phyloP scores from a whole-genome alignment of 2,113 vertebrate genomes.

The Phalacrocorax brasilianus region DNA sequence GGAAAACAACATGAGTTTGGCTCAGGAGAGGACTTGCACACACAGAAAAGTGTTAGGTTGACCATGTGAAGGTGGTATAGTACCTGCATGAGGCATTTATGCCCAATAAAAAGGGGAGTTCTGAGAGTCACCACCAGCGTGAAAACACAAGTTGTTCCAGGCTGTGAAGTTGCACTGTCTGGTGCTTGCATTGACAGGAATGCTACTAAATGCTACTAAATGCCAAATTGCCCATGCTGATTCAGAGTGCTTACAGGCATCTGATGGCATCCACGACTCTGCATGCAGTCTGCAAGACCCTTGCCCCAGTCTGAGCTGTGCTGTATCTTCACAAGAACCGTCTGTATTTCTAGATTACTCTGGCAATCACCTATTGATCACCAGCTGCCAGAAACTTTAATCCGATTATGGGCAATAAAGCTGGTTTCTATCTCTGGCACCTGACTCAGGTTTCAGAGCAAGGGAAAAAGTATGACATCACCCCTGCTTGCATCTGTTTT shows the following conservation, averaged over 20 bases:
- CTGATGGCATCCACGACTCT: background rate
- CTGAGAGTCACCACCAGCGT: background rate
- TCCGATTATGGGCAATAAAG: constrained; percentile 78
- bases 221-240: background rate
- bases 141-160: background rate
- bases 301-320: background rate
- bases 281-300: background rate
- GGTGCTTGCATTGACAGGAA: background rate
- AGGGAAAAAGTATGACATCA: constrained; percentile 83
- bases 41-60: background rate
- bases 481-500: constrained; percentile 75
- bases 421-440: constrained; percentile 77
- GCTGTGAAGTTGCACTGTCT: background rate
- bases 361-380: constrained; percentile 67
- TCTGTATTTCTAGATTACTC: constrained; percentile 64
- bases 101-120: background rate
- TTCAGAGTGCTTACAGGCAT: background rate
- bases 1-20: background rate
- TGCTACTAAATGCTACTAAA: background rate
- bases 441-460: constrained; percentile 80
- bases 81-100: background rate
- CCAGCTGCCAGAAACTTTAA: constrained; percentile 72
- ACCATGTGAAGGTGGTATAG: background rate
- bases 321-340: background rate
- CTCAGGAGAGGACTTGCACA: background rate